These are phyloP conservation scores for Parasteatoda tepidariorum DNA, from an alignment of 1,140 invertebrate genomes.

Conservation along the genomic window DNA sequence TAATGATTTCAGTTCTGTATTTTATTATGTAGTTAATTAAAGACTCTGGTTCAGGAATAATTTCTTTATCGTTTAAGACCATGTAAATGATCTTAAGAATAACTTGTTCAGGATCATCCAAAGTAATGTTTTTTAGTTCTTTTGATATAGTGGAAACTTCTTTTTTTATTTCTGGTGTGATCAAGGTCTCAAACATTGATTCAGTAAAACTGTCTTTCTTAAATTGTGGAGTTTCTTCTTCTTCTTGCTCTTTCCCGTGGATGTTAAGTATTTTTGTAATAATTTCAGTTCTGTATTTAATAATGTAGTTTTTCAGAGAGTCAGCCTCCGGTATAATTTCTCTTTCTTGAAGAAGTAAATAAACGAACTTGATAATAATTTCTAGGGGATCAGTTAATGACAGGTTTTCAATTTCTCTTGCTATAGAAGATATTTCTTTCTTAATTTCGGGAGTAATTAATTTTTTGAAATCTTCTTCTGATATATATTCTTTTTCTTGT, in stretches of 20 bases:
- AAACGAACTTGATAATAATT: not conserved
- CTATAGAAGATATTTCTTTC: not conserved
- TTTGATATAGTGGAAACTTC: too few species aligned
- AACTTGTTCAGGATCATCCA: not conserved
- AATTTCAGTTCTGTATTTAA: too few species aligned
- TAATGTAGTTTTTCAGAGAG: too few species aligned
- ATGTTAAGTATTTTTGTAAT: too few species aligned
- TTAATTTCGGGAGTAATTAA: not conserved
- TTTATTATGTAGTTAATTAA: constrained; percentile 31
- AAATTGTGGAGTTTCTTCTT: too few species aligned
- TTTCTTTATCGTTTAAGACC: not conserved
- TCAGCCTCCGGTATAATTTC: too few species aligned
- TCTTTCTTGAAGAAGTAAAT: not conserved
- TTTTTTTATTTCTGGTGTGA: too few species aligned
- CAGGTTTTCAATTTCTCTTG: not conserved
- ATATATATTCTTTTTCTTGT: too few species aligned
- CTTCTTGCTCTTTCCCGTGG: too few species aligned
- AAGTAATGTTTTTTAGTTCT: not conserved
- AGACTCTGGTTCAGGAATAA: not conserved
- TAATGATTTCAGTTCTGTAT: constrained; percentile 18
- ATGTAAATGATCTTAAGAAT: not conserved
- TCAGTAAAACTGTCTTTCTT: too few species aligned
- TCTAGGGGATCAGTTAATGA: not conserved
- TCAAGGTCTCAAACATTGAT: too few species aligned
- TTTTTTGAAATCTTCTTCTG: too few species aligned